Percentiles rank a stretch among this genome's conserved stretches.
Evolutionary conservation across 1,140 invertebrate genomes (phyloP).

Genomic region (Drosophila serrata): DNA sequence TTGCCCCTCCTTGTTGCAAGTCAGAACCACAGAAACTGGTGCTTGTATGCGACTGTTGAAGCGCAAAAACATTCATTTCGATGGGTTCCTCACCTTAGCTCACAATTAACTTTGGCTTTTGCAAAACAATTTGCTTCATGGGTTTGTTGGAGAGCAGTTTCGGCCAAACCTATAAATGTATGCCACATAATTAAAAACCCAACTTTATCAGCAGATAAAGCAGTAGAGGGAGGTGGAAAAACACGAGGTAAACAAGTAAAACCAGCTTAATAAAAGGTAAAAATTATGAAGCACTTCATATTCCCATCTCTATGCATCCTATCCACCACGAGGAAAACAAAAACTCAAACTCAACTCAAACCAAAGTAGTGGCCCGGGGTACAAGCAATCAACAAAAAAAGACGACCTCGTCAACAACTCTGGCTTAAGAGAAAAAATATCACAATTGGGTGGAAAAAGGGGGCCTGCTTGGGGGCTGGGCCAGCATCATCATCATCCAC

Average conservation of each 20-base stretch:
- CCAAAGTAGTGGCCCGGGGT: constrained; percentile 50
- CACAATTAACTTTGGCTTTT: constrained; percentile 17
- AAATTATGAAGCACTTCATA: constrained; percentile 80
- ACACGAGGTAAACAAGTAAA: constrained; percentile 63
- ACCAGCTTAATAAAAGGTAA: constrained; percentile 78
- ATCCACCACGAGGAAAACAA: constrained; percentile 38
- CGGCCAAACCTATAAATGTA: constrained; percentile 48
- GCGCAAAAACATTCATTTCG: too few species aligned
- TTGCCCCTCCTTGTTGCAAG: too few species aligned
- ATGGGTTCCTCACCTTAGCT: not conserved
- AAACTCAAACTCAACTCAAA: constrained; percentile 70
- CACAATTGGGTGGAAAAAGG: constrained; percentile 53
- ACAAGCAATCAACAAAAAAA: constrained; percentile 78
- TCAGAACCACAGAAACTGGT: not conserved
- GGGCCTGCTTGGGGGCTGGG: constrained; percentile 7
- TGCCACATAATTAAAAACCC: constrained; percentile 74
- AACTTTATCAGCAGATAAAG: constrained; percentile 71
- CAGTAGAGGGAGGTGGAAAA: constrained; percentile 26
- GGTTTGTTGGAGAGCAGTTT: constrained; percentile 14
- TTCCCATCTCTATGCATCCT: constrained; percentile 35
- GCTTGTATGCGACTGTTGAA: not conserved
- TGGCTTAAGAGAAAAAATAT: constrained; percentile 72
- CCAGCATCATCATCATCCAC: constrained; percentile 41
- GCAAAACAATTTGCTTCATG: constrained; percentile 30
- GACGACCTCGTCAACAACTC: constrained; percentile 80